Conservation (phyloP, 2,888 invertebrate species). For the Girardia tigrina region DNA sequence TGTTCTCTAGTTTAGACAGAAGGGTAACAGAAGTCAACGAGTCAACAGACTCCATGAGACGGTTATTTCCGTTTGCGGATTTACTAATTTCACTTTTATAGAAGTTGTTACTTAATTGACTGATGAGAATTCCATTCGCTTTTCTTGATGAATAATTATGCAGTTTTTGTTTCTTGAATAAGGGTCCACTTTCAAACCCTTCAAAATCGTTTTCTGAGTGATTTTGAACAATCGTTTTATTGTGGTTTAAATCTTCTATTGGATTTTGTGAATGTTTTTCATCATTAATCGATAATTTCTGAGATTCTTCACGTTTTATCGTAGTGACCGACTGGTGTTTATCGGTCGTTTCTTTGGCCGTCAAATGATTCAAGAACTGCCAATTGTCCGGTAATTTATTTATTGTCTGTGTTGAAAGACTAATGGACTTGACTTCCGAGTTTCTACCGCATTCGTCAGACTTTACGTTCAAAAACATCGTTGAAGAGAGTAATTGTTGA, state of each 20-base stretch:
- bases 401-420: background rate
- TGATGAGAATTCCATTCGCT: background rate
- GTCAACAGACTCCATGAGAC: background rate
- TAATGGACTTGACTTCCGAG: background rate
- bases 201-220: background rate
- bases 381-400: background rate
- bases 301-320: background rate
- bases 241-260: background rate
- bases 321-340: background rate
- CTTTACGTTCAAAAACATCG: background rate
- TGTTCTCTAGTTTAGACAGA: background rate
- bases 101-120: constrained; percentile 9
- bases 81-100: background rate
- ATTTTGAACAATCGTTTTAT: background rate
- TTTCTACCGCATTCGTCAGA: background rate
- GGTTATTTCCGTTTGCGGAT: background rate
- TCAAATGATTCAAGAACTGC: background rate
- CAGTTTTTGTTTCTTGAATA: constrained; percentile 7
- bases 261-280: background rate
- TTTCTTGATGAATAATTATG: background rate
- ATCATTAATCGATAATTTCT: background rate
- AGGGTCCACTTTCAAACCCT: background rate
- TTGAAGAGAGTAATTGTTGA: background rate
- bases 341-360: background rate
- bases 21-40: background rate